Base-by-base conservation (phyloP, 2,888 invertebrate genomes). In the Apotomis turbidana region DNA sequence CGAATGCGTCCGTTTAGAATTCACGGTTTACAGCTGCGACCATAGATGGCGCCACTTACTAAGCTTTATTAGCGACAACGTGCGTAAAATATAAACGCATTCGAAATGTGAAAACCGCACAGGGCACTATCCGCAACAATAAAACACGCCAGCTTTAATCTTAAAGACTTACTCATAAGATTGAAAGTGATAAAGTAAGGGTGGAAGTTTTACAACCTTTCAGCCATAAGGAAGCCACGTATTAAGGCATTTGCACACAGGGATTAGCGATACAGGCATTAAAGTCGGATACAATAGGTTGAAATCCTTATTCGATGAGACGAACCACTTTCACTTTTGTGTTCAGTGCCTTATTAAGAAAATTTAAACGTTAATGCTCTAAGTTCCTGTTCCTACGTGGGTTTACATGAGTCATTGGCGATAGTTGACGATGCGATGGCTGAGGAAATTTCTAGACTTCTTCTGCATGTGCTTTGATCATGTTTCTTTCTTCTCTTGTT, bases 1-100 rank as follows among this genome's bases (percentile, higher is more conserved):
- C 38, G 57, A 51, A 57, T n/a, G 57, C 41, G 27, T 66, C n/a
- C n/a, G 46, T 66, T 60, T 51, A 67, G 60, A 67, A 71, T 55
- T 61, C 38, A 52, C 62, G 41, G 71, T 74, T 75, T 70, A 69
- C 72, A 44, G 46, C 10, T 49, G 41, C n/a, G 55, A 3, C 77
- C 76, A 68, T 75, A 81, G 73, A 81, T 76, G 76, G 81, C 76
- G 55, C 27, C 66, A 66, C 51, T 63, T 60, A 79, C 74, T 77
- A 79, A 79, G 71, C 74, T 73, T 75, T 80, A 80, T 80, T 78
- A 77, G 76, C 63, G 52, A 73, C 68, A 68, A 49, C 69, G 68
- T 59, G 60, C 49, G 71, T 67, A 44, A 71, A 67, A 61, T 67
- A 13, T 61, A 60, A 70, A 71, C 52, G 27, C 55, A 63, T 63